phyloP scores from a whole-genome alignment of 2,797 vertebrate genomes.

The Sebastes nivosus region DNA sequence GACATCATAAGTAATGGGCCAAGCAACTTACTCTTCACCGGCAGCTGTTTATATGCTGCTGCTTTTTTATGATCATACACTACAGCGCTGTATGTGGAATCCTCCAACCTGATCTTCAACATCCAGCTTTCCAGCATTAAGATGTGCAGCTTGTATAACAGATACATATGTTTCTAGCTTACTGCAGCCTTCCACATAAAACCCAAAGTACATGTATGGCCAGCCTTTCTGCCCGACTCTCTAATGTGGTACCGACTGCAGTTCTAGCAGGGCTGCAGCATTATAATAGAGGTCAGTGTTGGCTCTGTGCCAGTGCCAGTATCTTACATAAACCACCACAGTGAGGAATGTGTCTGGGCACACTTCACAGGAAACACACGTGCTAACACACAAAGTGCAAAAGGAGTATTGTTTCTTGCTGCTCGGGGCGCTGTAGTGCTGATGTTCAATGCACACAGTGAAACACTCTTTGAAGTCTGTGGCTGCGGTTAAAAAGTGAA shows the following conservation, averaged over 20 bases:
- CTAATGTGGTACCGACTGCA: conserved; percentile 5
- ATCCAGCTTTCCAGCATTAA: conserved; percentile 5
- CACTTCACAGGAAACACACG: conserved; percentile 55
- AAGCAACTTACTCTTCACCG: neutral
- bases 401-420: neutral
- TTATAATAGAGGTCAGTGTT: conserved; percentile 44
- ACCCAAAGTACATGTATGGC: neutral
- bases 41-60: conserved; percentile 12
- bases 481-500: no score
- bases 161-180: conserved; percentile 13
- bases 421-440: neutral
- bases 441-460: neutral
- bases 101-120: neutral
- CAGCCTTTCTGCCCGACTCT: conserved; percentile 4
- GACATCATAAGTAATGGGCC: neutral
- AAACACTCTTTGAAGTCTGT: neutral
- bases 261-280: conserved; percentile 24
- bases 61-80: neutral
- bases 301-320: conserved; percentile 34
- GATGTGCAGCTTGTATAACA: neutral
- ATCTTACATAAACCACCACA: conserved; percentile 59
- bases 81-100: neutral
- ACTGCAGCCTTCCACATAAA: neutral
- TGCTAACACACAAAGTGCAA: conserved; percentile 10
- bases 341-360: conserved; percentile 63